A percentile compares a stretch with the other conserved stretches of the same genome.
phyloP scores from a whole-genome alignment of 2,797 vertebrate species.

The Moxostoma hubbsi region DNA sequence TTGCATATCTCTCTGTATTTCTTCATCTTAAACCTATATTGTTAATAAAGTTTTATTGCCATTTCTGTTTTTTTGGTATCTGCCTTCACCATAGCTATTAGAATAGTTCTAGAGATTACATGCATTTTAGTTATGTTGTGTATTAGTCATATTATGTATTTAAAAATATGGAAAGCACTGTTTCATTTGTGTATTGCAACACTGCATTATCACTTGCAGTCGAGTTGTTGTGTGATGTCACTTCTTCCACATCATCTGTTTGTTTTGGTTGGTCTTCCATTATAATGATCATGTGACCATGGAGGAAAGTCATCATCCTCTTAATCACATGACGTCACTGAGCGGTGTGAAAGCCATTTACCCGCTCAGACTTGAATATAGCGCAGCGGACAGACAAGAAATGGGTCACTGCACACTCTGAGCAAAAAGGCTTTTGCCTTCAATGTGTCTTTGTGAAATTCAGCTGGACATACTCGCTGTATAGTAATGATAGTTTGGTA shows the following conservation, averaged over 20 bases:
- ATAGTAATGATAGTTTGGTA: background rate
- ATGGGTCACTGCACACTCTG: background rate
- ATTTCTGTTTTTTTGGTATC: no score
- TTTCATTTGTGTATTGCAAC: background rate
- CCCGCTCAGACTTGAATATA: conserved; percentile 1
- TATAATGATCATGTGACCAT: conserved; percentile 39
- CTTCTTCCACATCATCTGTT: conserved; percentile 44
- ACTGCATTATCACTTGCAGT: conserved; percentile 2
- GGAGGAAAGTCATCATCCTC: conserved; percentile 8
- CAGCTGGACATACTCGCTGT: background rate
- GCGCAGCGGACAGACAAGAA: background rate
- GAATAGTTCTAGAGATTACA: background rate
- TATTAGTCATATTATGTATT: background rate
- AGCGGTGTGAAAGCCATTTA: background rate
- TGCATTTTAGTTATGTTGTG: background rate
- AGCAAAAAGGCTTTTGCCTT: conserved; percentile 5
- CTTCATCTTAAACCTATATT: background rate
- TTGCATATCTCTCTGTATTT: background rate
- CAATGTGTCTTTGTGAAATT: conserved; percentile 4
- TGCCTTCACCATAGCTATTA: background rate
- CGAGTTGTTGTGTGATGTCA: conserved; percentile 43
- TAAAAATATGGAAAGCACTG: background rate
- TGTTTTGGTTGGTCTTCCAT: conserved; percentile 52
- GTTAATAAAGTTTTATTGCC: no score
- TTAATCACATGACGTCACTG: conserved; percentile 27